These are phyloP conservation scores for Tetramorium bicarinatum DNA, from an alignment of 2,888 invertebrate species.

Conservation along the genomic window DNA sequence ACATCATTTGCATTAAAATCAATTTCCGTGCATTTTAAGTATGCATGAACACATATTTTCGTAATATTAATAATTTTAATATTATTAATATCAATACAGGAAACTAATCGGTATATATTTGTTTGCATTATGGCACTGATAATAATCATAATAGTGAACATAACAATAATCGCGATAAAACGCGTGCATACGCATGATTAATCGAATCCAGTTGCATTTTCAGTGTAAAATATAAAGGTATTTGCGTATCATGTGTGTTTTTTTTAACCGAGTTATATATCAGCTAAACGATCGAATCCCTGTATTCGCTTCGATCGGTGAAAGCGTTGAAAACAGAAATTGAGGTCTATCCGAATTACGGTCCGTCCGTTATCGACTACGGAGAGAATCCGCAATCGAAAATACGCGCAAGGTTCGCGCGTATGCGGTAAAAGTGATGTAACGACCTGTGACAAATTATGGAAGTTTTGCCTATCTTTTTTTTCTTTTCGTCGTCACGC, in stretches of 20 bases:
- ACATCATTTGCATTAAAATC: slow-evolving; percentile 13
- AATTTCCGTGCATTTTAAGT: background rate
- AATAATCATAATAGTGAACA: slow-evolving; percentile 9
- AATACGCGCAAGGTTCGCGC: slow-evolving; percentile 7
- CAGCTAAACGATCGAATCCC: slow-evolving; percentile 27
- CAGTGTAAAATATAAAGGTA: slow-evolving; percentile 15
- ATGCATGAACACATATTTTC: slow-evolving; percentile 11
- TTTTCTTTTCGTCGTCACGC: background rate
- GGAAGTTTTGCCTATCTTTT: background rate
- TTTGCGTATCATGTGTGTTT: slow-evolving; percentile 30
- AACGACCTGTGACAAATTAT: slow-evolving; percentile 29
- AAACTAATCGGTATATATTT: background rate
- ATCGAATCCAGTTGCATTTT: slow-evolving; percentile 16
- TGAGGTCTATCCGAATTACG: slow-evolving; percentile 29
- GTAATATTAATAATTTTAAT: background rate
- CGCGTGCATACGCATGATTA: slow-evolving; percentile 22
- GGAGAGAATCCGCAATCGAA: slow-evolving; percentile 1
- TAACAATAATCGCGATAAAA: slow-evolving; percentile 25
- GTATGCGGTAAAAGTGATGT: slow-evolving; percentile 5
- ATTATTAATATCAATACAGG: slow-evolving; percentile 18
- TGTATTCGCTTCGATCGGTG: background rate
- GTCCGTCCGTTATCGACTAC: background rate
- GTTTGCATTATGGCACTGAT: background rate
- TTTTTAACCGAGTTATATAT: background rate
- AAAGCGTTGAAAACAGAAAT: slow-evolving; percentile 39